Evolutionary conservation across 1,140 invertebrate species (phyloP).

Genomic region (Pemphigus obesinymphae): DNA sequence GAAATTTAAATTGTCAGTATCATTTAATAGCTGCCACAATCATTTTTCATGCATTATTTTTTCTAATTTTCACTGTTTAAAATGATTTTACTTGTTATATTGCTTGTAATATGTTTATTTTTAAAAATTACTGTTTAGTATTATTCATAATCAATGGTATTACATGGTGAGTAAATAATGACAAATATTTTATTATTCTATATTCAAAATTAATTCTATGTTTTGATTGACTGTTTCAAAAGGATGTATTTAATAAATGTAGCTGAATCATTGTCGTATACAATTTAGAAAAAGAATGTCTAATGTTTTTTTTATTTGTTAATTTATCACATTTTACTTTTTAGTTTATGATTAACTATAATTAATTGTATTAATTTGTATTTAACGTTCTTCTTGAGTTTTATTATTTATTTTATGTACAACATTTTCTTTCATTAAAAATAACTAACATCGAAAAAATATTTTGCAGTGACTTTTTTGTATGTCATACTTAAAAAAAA

Average conservation of each 20-base stretch:
- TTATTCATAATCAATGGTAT: too few relatives aligned
- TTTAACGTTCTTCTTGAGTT: conserved; percentile 1
- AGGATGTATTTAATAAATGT: neutral
- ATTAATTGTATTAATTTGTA: conserved; percentile 13
- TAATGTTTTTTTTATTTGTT: neutral
- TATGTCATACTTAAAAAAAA: conserved; percentile 1
- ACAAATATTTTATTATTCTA: too few relatives aligned
- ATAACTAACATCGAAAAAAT: neutral
- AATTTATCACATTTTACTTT: neutral
- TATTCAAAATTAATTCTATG: too few relatives aligned
- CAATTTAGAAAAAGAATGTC: neutral
- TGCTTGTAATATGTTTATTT: neutral
- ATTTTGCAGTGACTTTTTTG: neutral
- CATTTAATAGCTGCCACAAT: neutral
- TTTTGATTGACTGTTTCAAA: too few relatives aligned
- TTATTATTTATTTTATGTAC: conserved; percentile 15
- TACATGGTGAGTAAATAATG: too few relatives aligned
- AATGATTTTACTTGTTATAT: neutral
- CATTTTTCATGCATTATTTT: neutral
- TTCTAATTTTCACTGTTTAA: neutral
- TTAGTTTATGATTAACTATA: neutral
- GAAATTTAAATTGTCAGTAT: neutral
- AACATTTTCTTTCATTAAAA: conserved; percentile 3
- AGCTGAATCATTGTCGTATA: neutral
- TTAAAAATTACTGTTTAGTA: too few relatives aligned